Percentiles rank a stretch among this genome's conserved stretches.
These are phyloP conservation scores for Melinopterus prodromus DNA, from an alignment of 2,888 invertebrate species.

Conservation along the genomic window DNA sequence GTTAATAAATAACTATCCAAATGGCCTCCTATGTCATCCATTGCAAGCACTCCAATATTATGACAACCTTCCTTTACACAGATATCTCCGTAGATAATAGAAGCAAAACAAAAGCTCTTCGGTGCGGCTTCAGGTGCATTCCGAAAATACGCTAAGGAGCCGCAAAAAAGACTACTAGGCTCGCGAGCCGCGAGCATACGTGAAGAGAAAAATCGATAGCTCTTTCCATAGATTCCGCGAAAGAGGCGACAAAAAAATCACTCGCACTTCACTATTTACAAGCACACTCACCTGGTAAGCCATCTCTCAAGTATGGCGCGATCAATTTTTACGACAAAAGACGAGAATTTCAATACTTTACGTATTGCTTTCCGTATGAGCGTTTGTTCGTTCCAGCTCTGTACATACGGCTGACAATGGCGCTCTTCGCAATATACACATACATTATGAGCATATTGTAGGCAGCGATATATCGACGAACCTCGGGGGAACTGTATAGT, in stretches of 20 bases:
- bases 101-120: neutral
- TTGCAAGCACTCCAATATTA: no score
- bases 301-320: conserved; percentile 40
- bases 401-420: no score
- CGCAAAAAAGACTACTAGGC: neutral
- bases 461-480: neutral
- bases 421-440: neutral
- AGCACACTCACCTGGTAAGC: conserved; percentile 36
- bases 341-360: conserved; percentile 43
- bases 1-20: no score
- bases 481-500: neutral
- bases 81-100: neutral
- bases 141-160: neutral
- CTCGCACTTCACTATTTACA: conserved; percentile 30
- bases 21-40: no score
- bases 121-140: neutral
- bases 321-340: conserved; percentile 44
- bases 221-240: neutral
- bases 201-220: conserved; percentile 12
- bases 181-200: neutral
- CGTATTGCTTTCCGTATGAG: conserved; percentile 21
- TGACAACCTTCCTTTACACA: neutral
- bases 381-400: neutral
- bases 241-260: conserved; percentile 11
- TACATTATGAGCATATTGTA: neutral